Evolutionary conservation across 2,113 vertebrate species (phyloP).

Genomic region (Ptyas mucosa): DNA sequence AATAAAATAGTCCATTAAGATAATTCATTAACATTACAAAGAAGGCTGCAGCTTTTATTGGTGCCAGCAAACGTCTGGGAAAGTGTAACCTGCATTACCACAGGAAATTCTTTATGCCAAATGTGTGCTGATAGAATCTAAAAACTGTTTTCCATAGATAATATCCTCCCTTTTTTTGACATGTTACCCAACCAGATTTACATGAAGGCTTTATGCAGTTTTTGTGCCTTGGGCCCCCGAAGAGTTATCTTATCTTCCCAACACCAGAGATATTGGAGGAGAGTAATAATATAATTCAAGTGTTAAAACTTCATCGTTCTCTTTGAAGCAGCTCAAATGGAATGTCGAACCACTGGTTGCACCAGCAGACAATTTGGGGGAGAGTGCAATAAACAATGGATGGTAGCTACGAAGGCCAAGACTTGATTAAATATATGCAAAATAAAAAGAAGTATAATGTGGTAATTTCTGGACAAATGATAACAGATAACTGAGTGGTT

Average conservation of each 20-base stretch:
- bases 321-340: conserved; percentile 60
- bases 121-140: conserved; percentile 59
- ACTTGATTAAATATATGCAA: conserved; percentile 60
- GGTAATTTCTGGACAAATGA: conserved; percentile 55
- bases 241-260: conserved; percentile 43
- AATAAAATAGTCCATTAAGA: conserved; percentile 68
- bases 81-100: conserved; percentile 55
- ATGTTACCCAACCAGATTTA: conserved; percentile 63
- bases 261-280: conserved; percentile 28
- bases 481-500: conserved; percentile 44
- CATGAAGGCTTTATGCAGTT: conserved; percentile 53
- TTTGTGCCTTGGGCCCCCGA: conserved; percentile 35
- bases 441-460: conserved; percentile 41
- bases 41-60: conserved; percentile 50
- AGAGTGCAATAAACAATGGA: conserved; percentile 34
- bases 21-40: conserved; percentile 72
- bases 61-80: conserved; percentile 55
- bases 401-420: conserved; percentile 49
- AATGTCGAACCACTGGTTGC: conserved; percentile 57
- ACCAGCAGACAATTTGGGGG: conserved; percentile 32
- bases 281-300: conserved; percentile 56
- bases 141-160: conserved; percentile 63
- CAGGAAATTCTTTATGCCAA: conserved; percentile 62
- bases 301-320: conserved; percentile 36
- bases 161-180: conserved; percentile 48